Base-by-base conservation (phyloP, 2,888 invertebrate species). In the Julus scandinavius region DNA sequence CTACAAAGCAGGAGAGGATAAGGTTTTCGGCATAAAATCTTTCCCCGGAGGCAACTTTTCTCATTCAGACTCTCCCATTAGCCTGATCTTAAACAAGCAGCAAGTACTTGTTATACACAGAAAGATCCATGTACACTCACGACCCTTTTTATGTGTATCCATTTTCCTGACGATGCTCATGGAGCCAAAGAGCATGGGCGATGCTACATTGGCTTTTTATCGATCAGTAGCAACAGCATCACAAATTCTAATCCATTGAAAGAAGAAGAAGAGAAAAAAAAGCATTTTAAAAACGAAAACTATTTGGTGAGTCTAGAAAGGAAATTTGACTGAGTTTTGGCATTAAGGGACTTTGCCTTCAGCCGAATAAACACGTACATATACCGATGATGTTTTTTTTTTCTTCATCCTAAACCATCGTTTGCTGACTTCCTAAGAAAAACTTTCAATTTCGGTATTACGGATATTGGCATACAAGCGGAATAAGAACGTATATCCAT, bases 41-140 rank as follows among this genome's bases (percentile, higher is more conserved):
- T 63, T 63, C 63, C 63, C 63, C 63, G 7, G 63, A 63, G 63
- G 63, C 63, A 63, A 63, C 63, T 63, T 63, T 63, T 63, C 63
- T 63, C 63, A 63, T 63, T 63, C 63, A 63, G 63, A 13, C 63
- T 63, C n/a, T 7, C n/a, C 63, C 63, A 63, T 63, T 63, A 63
- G 63, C 63, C 63, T n/a, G 63, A 63, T 63, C 63, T 63, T 63
- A 63, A 63, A 63, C 63, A 63, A 63, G 63, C 63, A 63, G 63
- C 63, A 63, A 63, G 63, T 63, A 63, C 63, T 63, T 63, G 63
- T 63, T 63, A 17, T 63, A 63, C 63, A 63, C 63, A 63, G 63
- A n/a, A 63, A 63, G 63, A 63, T 63, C 63, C 63, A n/a, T 63
- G 63, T 63, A n/a, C 63, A 63, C 63, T 63, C 63, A 17, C 6